Percentiles rank a stretch among this genome's conserved stretches.
These are phyloP conservation scores for Gasterosteus nipponicus DNA, from an alignment of 2,113 vertebrate genomes.

Conservation along the genomic window DNA sequence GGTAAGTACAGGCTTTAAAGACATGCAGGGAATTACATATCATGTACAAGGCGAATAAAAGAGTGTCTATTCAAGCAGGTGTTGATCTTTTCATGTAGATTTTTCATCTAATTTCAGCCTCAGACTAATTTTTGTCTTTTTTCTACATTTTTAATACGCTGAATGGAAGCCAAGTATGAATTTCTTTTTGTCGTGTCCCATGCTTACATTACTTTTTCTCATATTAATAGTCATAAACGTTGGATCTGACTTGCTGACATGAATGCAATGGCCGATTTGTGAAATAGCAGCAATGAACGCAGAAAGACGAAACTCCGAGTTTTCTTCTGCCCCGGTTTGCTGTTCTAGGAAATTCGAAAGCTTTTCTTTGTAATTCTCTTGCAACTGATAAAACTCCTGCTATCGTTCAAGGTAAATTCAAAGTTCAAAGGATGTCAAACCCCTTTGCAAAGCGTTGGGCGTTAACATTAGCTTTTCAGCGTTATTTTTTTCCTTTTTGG, in stretches of 20 bases:
- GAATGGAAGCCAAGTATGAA: neutral
- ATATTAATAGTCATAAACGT: constrained; percentile 13
- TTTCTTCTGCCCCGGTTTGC: constrained; percentile 18
- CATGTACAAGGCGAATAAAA: neutral
- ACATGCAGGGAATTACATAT: neutral
- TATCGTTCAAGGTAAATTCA: constrained; percentile 63
- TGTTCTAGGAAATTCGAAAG: constrained; percentile 33
- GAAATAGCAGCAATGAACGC: neutral
- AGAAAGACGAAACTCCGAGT: neutral
- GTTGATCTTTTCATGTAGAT: neutral
- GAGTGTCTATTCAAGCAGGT: neutral
- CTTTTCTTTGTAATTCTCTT: constrained; percentile 29
- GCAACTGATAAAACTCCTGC: constrained; percentile 56
- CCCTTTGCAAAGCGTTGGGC: constrained; percentile 70
- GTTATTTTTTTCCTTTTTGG: constrained; percentile 42
- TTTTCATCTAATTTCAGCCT: neutral
- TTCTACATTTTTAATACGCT: neutral
- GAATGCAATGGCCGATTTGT: neutral
- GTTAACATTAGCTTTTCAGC: constrained; percentile 56
- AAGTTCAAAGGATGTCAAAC: constrained; percentile 65
- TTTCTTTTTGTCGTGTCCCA: neutral
- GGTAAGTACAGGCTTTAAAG: neutral
- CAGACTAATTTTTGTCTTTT: neutral
- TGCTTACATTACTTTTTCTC: constrained; percentile 17
- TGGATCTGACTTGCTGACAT: constrained; percentile 21